Evolutionary conservation across 2,888 invertebrate species (phyloP).

Genomic region (Pyrrhia umbra): DNA sequence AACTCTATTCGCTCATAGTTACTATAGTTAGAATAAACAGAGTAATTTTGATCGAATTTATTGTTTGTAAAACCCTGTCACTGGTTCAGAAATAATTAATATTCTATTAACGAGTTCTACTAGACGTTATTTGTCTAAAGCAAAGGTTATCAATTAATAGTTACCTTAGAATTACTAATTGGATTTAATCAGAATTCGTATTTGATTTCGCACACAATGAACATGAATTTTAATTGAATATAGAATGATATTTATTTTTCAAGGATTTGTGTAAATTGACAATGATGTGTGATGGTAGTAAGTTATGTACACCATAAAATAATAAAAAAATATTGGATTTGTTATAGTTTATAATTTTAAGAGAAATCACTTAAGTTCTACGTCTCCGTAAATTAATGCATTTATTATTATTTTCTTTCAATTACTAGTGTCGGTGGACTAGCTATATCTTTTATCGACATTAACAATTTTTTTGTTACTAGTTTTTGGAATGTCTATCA

Average conservation of each 20-base stretch:
- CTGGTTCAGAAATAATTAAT: slow-evolving; percentile 15
- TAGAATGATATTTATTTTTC: not conserved
- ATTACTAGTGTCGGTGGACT: too few relatives aligned
- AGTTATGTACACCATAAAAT: too few relatives aligned
- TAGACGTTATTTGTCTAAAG: not conserved
- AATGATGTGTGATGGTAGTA: not conserved
- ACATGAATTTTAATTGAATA: not conserved
- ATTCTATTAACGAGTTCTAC: slow-evolving; percentile 10
- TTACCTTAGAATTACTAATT: not conserved
- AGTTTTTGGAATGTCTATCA: too few relatives aligned
- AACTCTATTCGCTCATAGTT: not conserved
- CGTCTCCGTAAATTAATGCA: too few relatives aligned
- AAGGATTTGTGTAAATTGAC: not conserved
- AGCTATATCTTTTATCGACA: too few relatives aligned
- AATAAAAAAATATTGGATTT: too few relatives aligned
- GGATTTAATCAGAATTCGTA: not conserved
- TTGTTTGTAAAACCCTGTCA: slow-evolving; percentile 7
- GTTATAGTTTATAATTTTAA: too few relatives aligned
- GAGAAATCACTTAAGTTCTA: too few relatives aligned
- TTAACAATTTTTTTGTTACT: too few relatives aligned
- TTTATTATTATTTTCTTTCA: too few relatives aligned
- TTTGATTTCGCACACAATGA: not conserved
- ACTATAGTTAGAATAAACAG: slow-evolving; percentile 1
- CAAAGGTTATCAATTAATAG: slow-evolving; percentile 3
- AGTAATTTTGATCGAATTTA: slow-evolving; percentile 2